These are phyloP conservation scores for Nomada ruficornis DNA, from an alignment of 2,888 invertebrate genomes.

Conservation along the genomic window DNA sequence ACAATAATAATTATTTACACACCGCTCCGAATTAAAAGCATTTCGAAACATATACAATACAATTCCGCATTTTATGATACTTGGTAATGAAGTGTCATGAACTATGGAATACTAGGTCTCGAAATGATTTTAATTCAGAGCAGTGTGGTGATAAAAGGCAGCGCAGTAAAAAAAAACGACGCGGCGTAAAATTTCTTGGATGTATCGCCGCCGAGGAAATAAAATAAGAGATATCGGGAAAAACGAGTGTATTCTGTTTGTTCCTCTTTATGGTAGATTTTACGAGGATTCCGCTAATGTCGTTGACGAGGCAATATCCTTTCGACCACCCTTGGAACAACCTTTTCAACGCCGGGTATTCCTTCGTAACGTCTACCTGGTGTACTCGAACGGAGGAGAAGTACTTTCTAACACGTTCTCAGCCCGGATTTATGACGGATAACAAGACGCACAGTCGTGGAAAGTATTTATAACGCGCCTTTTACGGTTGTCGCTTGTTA, in stretches of 20 bases:
- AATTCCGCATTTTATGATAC: no score
- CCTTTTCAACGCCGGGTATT: conserved; percentile 21
- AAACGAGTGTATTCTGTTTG: conserved; percentile 14
- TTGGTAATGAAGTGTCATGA: no score
- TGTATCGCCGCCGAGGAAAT: not conserved
- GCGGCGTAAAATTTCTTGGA: no score
- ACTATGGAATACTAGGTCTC: no score
- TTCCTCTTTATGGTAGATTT: conserved; percentile 36
- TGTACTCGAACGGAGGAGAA: conserved; percentile 7
- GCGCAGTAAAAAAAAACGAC: no score
- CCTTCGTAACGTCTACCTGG: conserved; percentile 3
- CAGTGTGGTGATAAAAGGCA: no score
- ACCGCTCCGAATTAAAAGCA: no score
- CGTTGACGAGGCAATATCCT: conserved; percentile 28
- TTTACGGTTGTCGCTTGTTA: conserved; percentile 18
- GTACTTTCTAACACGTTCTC: conserved; percentile 25
- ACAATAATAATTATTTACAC: no score
- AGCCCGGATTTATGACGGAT: conserved; percentile 37
- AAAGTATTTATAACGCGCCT: conserved; percentile 41
- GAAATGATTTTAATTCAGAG: no score
- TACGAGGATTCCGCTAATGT: conserved; percentile 50
- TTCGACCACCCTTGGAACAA: conserved; percentile 15
- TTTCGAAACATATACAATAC: no score
- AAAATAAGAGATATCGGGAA: not conserved
- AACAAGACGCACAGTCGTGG: conserved; percentile 17